Percentiles rank a stretch among this genome's conserved stretches.
Evolutionary conservation across 2,888 invertebrate species (phyloP).

Genomic region (Agonopterix alstromeriana): DNA sequence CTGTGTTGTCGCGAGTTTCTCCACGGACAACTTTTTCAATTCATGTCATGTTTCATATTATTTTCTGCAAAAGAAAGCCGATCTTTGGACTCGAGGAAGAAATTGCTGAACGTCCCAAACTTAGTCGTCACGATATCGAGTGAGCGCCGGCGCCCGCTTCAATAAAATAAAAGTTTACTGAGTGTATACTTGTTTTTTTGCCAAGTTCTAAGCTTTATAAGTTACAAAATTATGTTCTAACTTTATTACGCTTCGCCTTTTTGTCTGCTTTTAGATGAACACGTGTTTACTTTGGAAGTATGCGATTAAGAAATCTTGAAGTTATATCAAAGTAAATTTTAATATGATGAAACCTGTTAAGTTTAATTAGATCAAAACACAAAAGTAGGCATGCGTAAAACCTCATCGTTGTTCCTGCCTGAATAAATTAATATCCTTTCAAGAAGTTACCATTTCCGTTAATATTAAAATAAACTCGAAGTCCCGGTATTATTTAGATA

Average conservation of each 20-base stretch:
- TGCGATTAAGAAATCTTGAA: background rate
- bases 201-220: slow-evolving; percentile 26
- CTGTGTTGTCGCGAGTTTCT: slow-evolving; percentile 34
- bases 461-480: too few relatives aligned
- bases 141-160: slow-evolving; percentile 16
- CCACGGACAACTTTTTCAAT: slow-evolving; percentile 52
- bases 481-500: too few relatives aligned
- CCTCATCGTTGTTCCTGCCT: too few relatives aligned
- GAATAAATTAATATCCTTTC: too few relatives aligned
- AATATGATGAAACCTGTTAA: too few relatives aligned
- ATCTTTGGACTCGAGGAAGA: slow-evolving; percentile 48
- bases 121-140: slow-evolving; percentile 33
- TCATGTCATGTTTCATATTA: slow-evolving; percentile 55
- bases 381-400: too few relatives aligned
- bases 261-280: slow-evolving; percentile 1
- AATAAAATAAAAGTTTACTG: slow-evolving; percentile 44
- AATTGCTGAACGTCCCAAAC: slow-evolving; percentile 38
- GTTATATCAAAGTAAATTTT: background rate
- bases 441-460: too few relatives aligned
- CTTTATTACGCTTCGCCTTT: slow-evolving; percentile 1
- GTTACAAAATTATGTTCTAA: slow-evolving; percentile 3
- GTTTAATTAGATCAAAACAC: too few relatives aligned
- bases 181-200: slow-evolving; percentile 17
- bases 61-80: slow-evolving; percentile 46
- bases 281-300: slow-evolving; percentile 1